Percentiles rank a stretch among this genome's conserved stretches.
Evolutionary conservation across 2,113 vertebrate species (phyloP).

Genomic region (Mirounga angustirostris): DNA sequence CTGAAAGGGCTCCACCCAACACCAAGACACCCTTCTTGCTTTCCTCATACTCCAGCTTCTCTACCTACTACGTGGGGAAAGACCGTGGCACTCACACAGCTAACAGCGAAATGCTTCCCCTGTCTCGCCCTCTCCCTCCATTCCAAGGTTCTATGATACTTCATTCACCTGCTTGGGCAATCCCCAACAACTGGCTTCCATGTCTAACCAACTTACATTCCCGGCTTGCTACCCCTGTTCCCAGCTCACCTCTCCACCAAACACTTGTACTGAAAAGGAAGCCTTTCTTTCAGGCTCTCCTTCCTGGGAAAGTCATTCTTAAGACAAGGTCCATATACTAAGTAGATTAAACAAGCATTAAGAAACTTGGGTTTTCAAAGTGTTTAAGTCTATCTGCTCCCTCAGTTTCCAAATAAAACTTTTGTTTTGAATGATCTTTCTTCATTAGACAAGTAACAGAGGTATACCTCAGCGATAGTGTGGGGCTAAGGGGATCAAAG

Average conservation of each 20-base stretch:
- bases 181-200: neutral
- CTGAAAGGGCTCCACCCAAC: neutral
- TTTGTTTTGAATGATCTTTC: neutral
- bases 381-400: neutral
- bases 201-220: neutral
- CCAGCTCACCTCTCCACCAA: neutral
- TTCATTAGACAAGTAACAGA: neutral
- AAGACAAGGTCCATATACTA: neutral
- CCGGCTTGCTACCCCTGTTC: neutral
- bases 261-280: neutral
- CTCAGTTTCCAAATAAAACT: neutral
- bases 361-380: neutral
- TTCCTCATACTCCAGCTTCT: neutral
- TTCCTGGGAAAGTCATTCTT: neutral
- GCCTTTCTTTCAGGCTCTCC: neutral
- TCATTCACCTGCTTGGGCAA: neutral
- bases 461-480: neutral
- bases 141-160: neutral
- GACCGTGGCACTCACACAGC: neutral
- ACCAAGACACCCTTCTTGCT: too few relatives aligned
- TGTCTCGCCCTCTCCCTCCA: neutral
- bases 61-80: neutral
- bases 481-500: neutral
- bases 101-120: neutral
- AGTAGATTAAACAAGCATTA: slow-evolving; percentile 1